Evolutionary conservation across 2,888 invertebrate species (phyloP), one percentile per base, ranked within the genome.

Genomic region (Rotaria sp.): DNA sequence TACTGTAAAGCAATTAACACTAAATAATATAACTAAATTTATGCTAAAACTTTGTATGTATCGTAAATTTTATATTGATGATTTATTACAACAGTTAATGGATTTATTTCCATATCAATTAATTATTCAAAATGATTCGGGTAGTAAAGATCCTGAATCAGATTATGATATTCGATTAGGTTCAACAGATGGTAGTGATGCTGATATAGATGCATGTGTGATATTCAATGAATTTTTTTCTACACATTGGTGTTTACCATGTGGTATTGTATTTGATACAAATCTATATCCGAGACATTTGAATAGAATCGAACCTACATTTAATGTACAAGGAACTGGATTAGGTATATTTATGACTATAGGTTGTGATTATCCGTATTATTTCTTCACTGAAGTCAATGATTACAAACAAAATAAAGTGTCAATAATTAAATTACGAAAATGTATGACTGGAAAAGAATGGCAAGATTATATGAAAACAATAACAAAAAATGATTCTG

Each of bases 21-120:
- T n/a, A 57, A n/a, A 57, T 57, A 4, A 57, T n/a, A 57, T n/a
- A 10, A 57, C 24, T 10, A 10, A 57, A 57, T n/a, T 57, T n/a
- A 57, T 57, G 26, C 10, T 57, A 57, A 57, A 57, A n/a, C 57
- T 57, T 57, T 57, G 57, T 24, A 57, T 57, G 26, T 57, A 57
- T n/a, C 57, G 57, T 57, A 26, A 57, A 57, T n/a, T 1, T 1
- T 57, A 57, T n/a, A 57, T 57, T 11, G 57, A 57, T 57, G 26
- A 57, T 57, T n/a, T 57, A n/a, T n/a, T 57, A 57, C 57, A 57
- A 57, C 57, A 57, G n/a, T n/a, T 57, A 57, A 57, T 57, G 57
- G 8, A 57, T 26, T 57, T 57, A 26, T 57, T 57, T 57, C 57
- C 57, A 7, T 26, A 57, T 57, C 5, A n/a, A 57, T 57, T 57